These are phyloP conservation scores for Solen grandis DNA, from an alignment of 1,140 invertebrate genomes.

Conservation along the genomic window DNA sequence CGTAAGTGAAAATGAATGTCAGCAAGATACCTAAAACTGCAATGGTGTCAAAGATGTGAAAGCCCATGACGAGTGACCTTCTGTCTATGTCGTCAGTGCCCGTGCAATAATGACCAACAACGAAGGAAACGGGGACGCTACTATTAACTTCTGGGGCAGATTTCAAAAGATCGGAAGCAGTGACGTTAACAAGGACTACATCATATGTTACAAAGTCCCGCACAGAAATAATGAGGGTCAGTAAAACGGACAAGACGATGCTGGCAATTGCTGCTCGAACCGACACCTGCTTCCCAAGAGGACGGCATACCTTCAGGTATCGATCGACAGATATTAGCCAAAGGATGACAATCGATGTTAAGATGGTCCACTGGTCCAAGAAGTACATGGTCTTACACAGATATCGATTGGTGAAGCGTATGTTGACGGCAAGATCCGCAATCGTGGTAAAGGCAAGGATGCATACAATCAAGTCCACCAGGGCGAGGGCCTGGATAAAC, in stretches of 20 bases:
- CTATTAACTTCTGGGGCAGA: too few species aligned
- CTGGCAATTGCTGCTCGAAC: not conserved
- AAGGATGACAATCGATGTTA: not conserved
- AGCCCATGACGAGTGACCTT: not conserved
- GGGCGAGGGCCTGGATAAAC: not conserved
- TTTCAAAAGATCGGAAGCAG: not conserved
- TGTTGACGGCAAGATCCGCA: not conserved
- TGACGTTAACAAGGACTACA: not conserved
- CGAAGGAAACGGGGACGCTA: not conserved
- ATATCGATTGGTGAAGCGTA: not conserved
- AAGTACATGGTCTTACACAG: not conserved
- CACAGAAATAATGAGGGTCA: slow-evolving; percentile 1
- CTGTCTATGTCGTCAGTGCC: not conserved
- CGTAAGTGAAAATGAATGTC: slow-evolving; percentile 19
- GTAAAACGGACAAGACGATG: not conserved
- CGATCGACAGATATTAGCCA: not conserved
- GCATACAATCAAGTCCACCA: not conserved
- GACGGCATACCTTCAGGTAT: not conserved
- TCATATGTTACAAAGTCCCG: slow-evolving; percentile 30
- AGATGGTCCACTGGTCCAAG: not conserved
- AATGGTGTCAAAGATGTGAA: slow-evolving; percentile 3
- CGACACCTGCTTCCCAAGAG: slow-evolving; percentile 11
- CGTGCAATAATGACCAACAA: slow-evolving; percentile 27
- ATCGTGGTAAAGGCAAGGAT: not conserved
- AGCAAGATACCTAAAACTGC: not conserved